A percentile compares a stretch with the other conserved stretches of the same genome.
phyloP scores from a whole-genome alignment of 2,113 vertebrate genomes.

The Passer montanus region DNA sequence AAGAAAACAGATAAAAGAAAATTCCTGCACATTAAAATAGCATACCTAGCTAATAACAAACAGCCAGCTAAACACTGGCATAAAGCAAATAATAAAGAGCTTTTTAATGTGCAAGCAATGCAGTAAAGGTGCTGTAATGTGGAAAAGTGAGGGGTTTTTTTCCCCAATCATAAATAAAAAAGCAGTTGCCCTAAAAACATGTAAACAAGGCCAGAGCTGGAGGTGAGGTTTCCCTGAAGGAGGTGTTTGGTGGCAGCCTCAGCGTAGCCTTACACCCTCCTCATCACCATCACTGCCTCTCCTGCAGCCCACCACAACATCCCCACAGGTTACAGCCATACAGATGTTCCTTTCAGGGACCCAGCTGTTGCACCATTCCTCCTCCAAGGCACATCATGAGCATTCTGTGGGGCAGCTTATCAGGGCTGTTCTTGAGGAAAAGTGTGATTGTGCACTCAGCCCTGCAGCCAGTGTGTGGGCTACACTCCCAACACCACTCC shows the following conservation, averaged over 20 bases:
- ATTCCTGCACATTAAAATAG: not conserved
- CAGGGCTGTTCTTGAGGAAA: not conserved
- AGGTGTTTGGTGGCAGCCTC: not conserved
- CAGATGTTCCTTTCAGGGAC: not conserved
- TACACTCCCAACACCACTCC: not conserved
- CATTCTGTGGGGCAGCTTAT: not conserved
- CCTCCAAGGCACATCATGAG: not conserved
- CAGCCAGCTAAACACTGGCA: not conserved
- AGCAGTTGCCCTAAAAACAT: not conserved
- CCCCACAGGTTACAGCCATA: not conserved
- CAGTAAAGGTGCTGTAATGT: not conserved
- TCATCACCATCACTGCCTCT: not conserved
- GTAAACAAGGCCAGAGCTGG: not conserved
- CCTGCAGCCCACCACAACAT: not conserved
- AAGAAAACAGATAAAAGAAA: not conserved
- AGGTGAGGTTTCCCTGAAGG: not conserved
- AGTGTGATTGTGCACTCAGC: not conserved
- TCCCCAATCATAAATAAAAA: not conserved
- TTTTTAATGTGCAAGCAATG: not conserved
- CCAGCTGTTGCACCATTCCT: not conserved
- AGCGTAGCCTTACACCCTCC: not conserved
- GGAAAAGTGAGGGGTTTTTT: not conserved
- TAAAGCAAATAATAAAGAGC: not conserved
- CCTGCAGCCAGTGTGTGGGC: not conserved
- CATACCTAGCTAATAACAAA: not conserved